A percentile compares a stretch with the other conserved stretches of the same genome.
phyloP scores from a whole-genome alignment of 2,113 vertebrate genomes.

The Oriolus oriolus region DNA sequence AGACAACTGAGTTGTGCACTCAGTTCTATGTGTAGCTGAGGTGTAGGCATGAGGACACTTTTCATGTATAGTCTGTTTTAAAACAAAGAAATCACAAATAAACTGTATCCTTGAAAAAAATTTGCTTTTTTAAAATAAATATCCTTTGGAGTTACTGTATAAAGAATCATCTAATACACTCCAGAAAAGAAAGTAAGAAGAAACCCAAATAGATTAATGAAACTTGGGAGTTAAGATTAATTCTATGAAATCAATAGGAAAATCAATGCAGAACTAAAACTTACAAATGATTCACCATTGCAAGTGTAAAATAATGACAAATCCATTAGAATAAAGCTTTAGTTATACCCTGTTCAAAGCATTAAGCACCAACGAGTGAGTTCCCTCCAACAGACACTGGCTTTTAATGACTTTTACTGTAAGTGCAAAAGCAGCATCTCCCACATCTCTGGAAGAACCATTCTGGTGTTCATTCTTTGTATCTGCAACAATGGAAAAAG shows the following conservation, averaged over 20 bases:
- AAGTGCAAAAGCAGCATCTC: conserved; percentile 75
- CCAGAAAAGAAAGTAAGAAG: neutral
- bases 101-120: neutral
- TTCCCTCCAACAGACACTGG: conserved; percentile 85
- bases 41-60: neutral
- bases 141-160: neutral
- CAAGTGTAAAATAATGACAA: neutral
- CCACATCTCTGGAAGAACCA: conserved; percentile 38
- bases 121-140: neutral
- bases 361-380: conserved; percentile 82
- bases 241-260: neutral
- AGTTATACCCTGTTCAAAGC: conserved; percentile 87
- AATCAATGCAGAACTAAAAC: neutral
- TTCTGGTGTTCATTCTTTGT: conserved; percentile 24
- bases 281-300: neutral
- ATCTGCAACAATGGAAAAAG: conserved; percentile 52
- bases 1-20: neutral
- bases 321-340: neutral
- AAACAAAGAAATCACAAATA: neutral
- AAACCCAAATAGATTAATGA: neutral
- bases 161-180: neutral
- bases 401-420: conserved; percentile 83
- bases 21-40: neutral
- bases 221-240: neutral
- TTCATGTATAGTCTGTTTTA: neutral